phyloP scores from a whole-genome alignment of 2,797 vertebrate species.

The Sphaeramia orbicularis region DNA sequence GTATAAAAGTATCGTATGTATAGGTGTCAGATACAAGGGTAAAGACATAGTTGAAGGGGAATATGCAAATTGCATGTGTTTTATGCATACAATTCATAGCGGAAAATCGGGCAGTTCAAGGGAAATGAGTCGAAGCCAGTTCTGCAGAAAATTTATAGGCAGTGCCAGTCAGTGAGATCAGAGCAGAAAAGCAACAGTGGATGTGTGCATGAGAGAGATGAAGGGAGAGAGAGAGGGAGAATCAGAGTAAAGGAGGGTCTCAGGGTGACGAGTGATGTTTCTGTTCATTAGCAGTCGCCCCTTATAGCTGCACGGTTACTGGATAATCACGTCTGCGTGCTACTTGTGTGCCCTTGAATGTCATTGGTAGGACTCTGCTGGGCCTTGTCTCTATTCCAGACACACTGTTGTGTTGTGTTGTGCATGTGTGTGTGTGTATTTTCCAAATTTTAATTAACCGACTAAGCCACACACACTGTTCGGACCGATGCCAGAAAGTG shows the following conservation, averaged over 20 bases:
- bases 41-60: neutral
- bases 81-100: slow-evolving; percentile 10
- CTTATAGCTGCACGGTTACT: slow-evolving; percentile 50
- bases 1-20: neutral
- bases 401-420: slow-evolving; percentile 12
- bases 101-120: neutral
- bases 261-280: slow-evolving; percentile 21
- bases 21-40: neutral
- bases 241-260: neutral
- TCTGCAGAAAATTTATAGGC: slow-evolving; percentile 17
- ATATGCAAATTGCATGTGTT: neutral
- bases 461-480: slow-evolving; percentile 33
- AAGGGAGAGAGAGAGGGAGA: neutral
- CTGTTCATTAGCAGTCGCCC: slow-evolving; percentile 69
- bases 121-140: slow-evolving; percentile 1
- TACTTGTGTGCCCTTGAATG: slow-evolving; percentile 69
- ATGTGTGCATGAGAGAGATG: neutral
- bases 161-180: slow-evolving; percentile 25
- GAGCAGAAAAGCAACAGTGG: slow-evolving; percentile 1
- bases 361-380: slow-evolving; percentile 63
- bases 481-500: slow-evolving; percentile 35
- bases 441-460: slow-evolving; percentile 63
- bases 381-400: slow-evolving; percentile 55
- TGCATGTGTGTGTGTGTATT: slow-evolving; percentile 22
- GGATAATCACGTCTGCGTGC: slow-evolving; percentile 60